Percentiles rank a stretch among this genome's conserved stretches.
phyloP scores from a whole-genome alignment of 1,140 invertebrate species.

The Calosoma granatense region DNA sequence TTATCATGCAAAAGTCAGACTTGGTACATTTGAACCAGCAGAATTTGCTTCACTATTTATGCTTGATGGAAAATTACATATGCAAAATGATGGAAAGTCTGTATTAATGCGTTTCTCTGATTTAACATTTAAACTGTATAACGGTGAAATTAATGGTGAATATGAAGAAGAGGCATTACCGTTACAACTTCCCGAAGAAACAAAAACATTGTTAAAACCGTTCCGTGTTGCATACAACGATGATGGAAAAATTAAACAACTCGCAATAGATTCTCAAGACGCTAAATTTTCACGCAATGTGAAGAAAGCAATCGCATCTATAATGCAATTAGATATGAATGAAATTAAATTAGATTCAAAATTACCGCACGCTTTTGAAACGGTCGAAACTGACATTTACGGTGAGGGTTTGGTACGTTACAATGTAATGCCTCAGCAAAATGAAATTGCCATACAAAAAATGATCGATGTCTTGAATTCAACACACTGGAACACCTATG shows the following conservation, averaged over 20 bases:
- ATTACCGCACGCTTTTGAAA: slow-evolving; percentile 15
- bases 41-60: slow-evolving; percentile 29
- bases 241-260: slow-evolving; percentile 20
- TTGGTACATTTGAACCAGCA: slow-evolving; percentile 29
- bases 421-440: slow-evolving; percentile 15
- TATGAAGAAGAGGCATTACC: slow-evolving; percentile 5
- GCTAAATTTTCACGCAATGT: slow-evolving; percentile 31
- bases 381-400: slow-evolving; percentile 19
- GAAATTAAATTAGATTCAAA: slow-evolving; percentile 12
- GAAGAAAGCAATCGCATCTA: slow-evolving; percentile 31
- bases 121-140: slow-evolving; percentile 30
- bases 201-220: slow-evolving; percentile 24
- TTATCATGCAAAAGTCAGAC: slow-evolving; percentile 30
- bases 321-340: slow-evolving; percentile 30
- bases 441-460: slow-evolving; percentile 19
- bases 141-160: slow-evolving; percentile 23
- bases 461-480: slow-evolving; percentile 16
- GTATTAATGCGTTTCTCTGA: slow-evolving; percentile 27
- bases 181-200: slow-evolving; percentile 18
- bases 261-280: slow-evolving; percentile 20
- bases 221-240: slow-evolving; percentile 30
- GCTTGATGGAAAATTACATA: slow-evolving; percentile 28
- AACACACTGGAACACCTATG: slow-evolving; percentile 8
- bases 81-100: slow-evolving; percentile 25
- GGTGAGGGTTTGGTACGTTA: slow-evolving; percentile 18